Percentiles rank a stretch among this genome's conserved stretches.
phyloP scores from a whole-genome alignment of 2,797 vertebrate genomes.

The Poeciliopsis paucimaculata region DNA sequence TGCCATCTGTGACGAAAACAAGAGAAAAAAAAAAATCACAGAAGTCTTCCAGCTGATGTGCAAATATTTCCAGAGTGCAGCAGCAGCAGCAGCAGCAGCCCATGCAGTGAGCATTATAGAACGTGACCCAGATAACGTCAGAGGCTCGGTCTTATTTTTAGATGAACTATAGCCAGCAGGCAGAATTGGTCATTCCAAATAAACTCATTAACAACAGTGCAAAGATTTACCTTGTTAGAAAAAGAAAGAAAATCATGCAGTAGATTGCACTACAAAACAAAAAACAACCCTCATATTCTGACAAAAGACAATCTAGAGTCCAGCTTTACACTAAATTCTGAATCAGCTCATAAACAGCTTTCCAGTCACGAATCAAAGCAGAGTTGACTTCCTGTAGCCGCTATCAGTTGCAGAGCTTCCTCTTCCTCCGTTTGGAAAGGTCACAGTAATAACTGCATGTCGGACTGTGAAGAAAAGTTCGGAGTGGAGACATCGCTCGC shows the following conservation, averaged over 20 bases:
- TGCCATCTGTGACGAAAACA: neutral
- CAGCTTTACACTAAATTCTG: neutral
- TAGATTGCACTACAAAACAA: neutral
- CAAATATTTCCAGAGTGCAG: conserved; percentile 13
- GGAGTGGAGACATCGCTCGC: neutral
- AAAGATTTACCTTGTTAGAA: conserved; percentile 31
- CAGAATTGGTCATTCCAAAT: conserved; percentile 34
- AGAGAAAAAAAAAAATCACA: neutral
- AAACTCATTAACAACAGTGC: conserved; percentile 35
- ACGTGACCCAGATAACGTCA: conserved; percentile 62
- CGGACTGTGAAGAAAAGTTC: conserved; percentile 28
- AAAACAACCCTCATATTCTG: neutral
- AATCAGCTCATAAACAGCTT: conserved; percentile 22
- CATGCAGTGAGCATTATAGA: conserved; percentile 51
- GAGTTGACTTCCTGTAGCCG: conserved; percentile 49
- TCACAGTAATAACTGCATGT: conserved; percentile 36
- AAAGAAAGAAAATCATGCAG: neutral
- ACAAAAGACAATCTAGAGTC: neutral
- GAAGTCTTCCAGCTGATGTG: neutral
- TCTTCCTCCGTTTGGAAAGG: conserved; percentile 61
- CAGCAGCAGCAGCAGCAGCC: conserved; percentile 31
- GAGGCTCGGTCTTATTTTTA: conserved; percentile 62
- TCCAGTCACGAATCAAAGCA: conserved; percentile 18
- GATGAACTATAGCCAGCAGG: conserved; percentile 46
- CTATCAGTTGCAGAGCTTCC: conserved; percentile 39